Conservation (phyloP, 2,797 vertebrate species). For the Pipistrellus pygmaeus region DNA sequence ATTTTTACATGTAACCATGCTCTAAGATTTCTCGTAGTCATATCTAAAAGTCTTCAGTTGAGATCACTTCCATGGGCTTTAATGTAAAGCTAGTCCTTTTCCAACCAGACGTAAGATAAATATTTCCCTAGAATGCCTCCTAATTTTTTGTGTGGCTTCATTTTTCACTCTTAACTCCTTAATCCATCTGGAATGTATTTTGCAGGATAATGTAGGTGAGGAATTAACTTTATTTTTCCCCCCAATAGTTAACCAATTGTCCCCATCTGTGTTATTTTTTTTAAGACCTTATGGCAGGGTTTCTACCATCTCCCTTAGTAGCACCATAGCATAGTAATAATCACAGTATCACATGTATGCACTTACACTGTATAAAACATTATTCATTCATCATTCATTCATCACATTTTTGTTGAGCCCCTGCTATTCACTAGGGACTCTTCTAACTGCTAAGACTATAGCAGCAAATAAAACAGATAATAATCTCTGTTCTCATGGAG, state of each 20-base stretch:
- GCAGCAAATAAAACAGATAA: conserved; percentile 10
- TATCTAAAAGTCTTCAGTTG: conserved; percentile 44
- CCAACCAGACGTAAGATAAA: conserved; percentile 71
- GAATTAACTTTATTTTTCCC: conserved; percentile 71
- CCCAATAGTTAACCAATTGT: conserved; percentile 74
- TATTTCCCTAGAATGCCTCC: conserved; percentile 68
- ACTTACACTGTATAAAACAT: conserved; percentile 26
- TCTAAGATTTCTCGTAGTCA: conserved; percentile 39
- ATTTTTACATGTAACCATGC: conserved; percentile 14
- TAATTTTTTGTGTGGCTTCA: conserved; percentile 76
- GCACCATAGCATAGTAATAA: background rate
- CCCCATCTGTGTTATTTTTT: conserved; percentile 78
- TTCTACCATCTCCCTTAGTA: conserved; percentile 48
- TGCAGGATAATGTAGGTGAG: conserved; percentile 77
- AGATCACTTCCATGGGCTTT: conserved; percentile 24
- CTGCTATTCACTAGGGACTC: conserved; percentile 34
- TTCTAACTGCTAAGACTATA: background rate
- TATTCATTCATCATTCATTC: conserved; percentile 71
- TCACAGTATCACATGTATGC: conserved; percentile 36
- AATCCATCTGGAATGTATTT: conserved; percentile 83
- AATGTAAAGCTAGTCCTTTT: conserved; percentile 46
- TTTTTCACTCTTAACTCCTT: conserved; percentile 78
- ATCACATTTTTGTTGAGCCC: conserved; percentile 53
- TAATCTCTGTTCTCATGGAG: background rate
- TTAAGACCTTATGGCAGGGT: conserved; percentile 39